Base-by-base conservation (phyloP, 2,797 vertebrate genomes). In the Danio tinwini region DNA sequence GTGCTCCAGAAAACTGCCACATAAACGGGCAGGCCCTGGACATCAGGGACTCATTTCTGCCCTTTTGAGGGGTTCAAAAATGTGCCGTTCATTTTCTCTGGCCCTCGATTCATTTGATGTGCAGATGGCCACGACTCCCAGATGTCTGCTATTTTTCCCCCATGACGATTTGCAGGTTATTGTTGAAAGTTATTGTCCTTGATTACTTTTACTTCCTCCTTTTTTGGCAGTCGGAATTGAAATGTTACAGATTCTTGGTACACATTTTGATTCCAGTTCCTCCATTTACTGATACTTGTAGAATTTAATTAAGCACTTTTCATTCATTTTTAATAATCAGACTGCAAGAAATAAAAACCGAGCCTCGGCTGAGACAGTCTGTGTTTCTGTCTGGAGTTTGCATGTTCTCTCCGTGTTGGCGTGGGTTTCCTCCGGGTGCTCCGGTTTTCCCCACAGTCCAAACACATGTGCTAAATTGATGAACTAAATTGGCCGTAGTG, bases 21-120 rank as follows among this genome's bases (percentile, higher is more conserved):
- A 52, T 44, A 58, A 37, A 72, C 21, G 39, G 68, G 19, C 12
- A 52, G 49, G 14, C 6, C 59, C 0, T 47, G 19, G 59, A 64
- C 47, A 81, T 77, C 56, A 81, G 50, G 59, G 49, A 42, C 29
- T 71, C 29, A 63, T 70, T 76, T 61, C 39, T 53, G n/a, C 40
- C 37, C 13, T 29, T 69, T 7, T 9, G 14, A 39, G 19, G 50
- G 42, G 21, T 56, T 76, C 40, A 56, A 3, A 67, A 37, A 56
- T 47, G 52, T 14, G 45, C 13, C 39, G 7, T 52, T 17, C 5
- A 16, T 45, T 29, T 47, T 50, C 29, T 65, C 37, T 39, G 7
- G 42, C 53, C 7, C 16, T n/a, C 40, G 4, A 29, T 74, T 21
- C 19, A 21, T 62, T 44, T 69, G 56, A 69, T 52, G 37, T 76